Percentiles rank a stretch among this genome's conserved stretches.
Evolutionary conservation across 2,888 invertebrate genomes (phyloP).

Genomic region (Camptogramma bilineatum): DNA sequence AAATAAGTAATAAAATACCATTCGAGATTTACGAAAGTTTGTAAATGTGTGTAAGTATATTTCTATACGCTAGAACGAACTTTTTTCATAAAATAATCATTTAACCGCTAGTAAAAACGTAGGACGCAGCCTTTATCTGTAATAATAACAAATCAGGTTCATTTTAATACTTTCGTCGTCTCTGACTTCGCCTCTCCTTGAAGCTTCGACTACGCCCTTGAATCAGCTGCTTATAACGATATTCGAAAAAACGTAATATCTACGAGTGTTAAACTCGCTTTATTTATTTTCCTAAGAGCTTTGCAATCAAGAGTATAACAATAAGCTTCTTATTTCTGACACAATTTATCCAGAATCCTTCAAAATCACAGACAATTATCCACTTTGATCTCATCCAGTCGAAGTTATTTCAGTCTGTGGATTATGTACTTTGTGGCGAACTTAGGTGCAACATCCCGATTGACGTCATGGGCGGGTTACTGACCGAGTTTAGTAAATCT

Average conservation of each 20-base stretch:
- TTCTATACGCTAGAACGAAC: too few relatives aligned
- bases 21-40: too few relatives aligned
- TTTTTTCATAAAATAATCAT: too few relatives aligned
- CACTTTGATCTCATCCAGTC: conserved; percentile 26
- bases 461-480: conserved; percentile 65
- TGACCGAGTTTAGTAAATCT: conserved; percentile 55
- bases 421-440: conserved; percentile 40
- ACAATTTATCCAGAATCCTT: background rate
- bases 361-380: conserved; percentile 6
- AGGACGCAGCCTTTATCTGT: too few relatives aligned
- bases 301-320: background rate
- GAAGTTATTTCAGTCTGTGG: conserved; percentile 44
- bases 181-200: too few relatives aligned
- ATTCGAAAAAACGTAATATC: background rate
- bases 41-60: too few relatives aligned
- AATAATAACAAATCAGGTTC: too few relatives aligned
- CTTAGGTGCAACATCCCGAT: conserved; percentile 54
- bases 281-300: background rate
- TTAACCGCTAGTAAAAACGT: too few relatives aligned
- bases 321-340: background rate
- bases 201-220: background rate
- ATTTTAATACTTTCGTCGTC: too few relatives aligned
- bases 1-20: too few relatives aligned
- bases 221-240: background rate
- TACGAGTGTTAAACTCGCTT: background rate